Evolutionary conservation across 2,113 vertebrate genomes (phyloP), one percentile per base, ranked within the genome.

Genomic region (Daphoenositta chrysoptera): DNA sequence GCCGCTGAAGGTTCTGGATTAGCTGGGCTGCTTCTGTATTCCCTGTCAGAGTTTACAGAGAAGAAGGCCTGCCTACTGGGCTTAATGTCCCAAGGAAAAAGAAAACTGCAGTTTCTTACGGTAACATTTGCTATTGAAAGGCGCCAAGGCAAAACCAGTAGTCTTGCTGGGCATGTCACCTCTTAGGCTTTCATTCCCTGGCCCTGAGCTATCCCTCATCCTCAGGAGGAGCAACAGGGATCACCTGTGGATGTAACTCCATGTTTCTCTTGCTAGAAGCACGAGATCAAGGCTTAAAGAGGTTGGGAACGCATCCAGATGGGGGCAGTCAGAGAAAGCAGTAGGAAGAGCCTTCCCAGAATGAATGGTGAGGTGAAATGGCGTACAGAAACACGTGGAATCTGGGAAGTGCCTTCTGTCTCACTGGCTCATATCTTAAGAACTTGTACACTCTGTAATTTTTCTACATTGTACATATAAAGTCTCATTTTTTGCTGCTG

Each of bases 161-260:
- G 14, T 69, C 45, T 76, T 0, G 0, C 31, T 70, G 47, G 53
- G 45, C 13, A 0, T 20, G 2, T 42, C 28, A 10, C 17, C 31
- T 51, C 42, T 72, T 28, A 40, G 23, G 16, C 33, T 83, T 90
- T 56, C 42, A 45, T 72, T 33, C 42, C 13, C 30, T 63, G 66
- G 10, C n/a, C 28, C 10, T n/a, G 72, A 47, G 12, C 45, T 61
- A 7, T 61, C 26, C 64, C 78, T 13, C 11, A 53, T 27, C 18
- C 39, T 68, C 1, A 1, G 37, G n/a, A 83, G 68, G 6, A 85
- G 26, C 47, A 50, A 40, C 27, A 56, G 48, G 22, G 66, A 42
- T 68, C 37, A 37, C 22, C n/a, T 51, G 7, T 44, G 42, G 1
- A 0, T 58, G 20, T 27, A 61, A 40, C 12, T 31, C 33, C 20